Conservation (phyloP, 2,888 invertebrate species). For the Pseudococcus jackbeardsleyi region DNA sequence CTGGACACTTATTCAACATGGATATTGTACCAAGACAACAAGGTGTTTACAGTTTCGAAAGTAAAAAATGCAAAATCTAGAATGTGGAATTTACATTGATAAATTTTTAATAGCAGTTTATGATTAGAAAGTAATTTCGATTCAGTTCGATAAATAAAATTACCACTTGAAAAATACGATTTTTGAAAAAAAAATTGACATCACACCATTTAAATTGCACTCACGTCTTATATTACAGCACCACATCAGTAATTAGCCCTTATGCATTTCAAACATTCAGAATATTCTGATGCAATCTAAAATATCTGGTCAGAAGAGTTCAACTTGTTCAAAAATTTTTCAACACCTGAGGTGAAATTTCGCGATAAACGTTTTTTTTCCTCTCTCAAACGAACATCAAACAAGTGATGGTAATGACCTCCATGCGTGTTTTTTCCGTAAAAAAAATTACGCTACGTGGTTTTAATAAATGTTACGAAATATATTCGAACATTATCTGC, state of each 20-base stretch:
- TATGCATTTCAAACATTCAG: conserved; percentile 2
- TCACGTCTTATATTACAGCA: background rate
- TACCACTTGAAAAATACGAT: background rate
- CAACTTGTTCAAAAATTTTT: conserved; percentile 38
- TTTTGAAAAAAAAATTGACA: background rate
- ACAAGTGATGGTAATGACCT: background rate
- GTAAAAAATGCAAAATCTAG: conserved; percentile 38
- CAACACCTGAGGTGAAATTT: conserved; percentile 40
- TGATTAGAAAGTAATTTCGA: conserved; percentile 49
- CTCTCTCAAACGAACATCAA: background rate
- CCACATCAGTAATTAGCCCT: background rate
- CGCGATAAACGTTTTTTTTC: background rate
- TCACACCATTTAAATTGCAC: background rate
- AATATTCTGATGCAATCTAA: conserved; percentile 37
- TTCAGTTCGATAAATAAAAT: background rate
- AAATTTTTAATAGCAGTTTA: background rate
- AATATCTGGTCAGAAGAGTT: background rate
- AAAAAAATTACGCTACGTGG: background rate
- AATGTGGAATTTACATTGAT: background rate
- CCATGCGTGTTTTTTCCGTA: conserved; percentile 12
- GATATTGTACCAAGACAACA: background rate
- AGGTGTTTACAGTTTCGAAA: background rate
- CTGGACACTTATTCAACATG: background rate
- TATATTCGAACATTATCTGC: background rate
- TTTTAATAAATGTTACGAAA: conserved; percentile 39